Base-by-base conservation (phyloP, 2,113 vertebrate species). In the Leptobrachium leishanense region DNA sequence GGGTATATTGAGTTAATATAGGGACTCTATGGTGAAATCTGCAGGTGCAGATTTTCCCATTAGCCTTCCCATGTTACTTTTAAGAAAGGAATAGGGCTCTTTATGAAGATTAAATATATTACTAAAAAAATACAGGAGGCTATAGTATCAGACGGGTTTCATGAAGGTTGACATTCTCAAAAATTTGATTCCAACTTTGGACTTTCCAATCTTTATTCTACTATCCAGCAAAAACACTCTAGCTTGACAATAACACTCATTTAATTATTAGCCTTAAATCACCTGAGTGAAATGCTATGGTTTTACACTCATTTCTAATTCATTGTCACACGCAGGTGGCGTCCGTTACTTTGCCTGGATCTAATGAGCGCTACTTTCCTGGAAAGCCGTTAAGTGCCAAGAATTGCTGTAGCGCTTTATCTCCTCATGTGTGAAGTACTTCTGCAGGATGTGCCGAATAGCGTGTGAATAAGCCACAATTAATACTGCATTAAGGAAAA, bases 381-480 rank as follows among this genome's bases (percentile, higher is more conserved):
- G 68, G 68, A 20, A 50, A 15, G 43, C 2, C 6, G 43, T 20
- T 20, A 50, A 31, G 5, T 70, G 43, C 15, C 6, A 50, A n/a
- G 43, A 68, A 43, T 15, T 68, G n/a, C 40, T 43, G 41, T n/a
- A 70, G 43, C 13, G 62, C 9, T 70, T 70, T 70, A 46, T 70
- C n/a, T 50, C 3, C 50, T 50, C 68, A 70, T 8, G 68, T 70
- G 68, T 50, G 42, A 70, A 70, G 68, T 70, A 50, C 68, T 70
- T 70, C 50, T 50, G 15, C 68, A 50, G 68, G 43, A 70, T 70
- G 44, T 70, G 11, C 43, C 68, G 43, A 70, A 70, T 70, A 70
- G 68, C 13, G 41, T 70, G 68, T 70, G 68, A 50, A 70, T 70
- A n/a, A 70, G 68, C 13, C 68, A 70, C 68, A 70, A 70, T 70